Percentiles rank a stretch among this genome's conserved stretches.
Conservation (phyloP, 2,113 vertebrate genomes). For the Phrynosoma blainvillii region DNA sequence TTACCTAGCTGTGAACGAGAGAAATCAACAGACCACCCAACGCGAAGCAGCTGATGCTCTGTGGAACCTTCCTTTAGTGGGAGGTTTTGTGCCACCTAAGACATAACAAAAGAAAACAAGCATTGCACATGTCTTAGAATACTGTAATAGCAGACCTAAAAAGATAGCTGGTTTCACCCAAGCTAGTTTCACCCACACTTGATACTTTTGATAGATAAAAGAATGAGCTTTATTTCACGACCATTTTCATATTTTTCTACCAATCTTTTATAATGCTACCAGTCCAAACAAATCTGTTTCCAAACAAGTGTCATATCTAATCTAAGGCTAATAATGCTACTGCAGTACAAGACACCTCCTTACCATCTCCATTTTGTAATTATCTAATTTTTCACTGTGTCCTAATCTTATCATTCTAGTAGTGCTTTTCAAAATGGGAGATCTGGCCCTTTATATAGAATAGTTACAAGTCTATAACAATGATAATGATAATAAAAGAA, state of each 20-base stretch:
- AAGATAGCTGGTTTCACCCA: not conserved
- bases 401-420: too few species aligned
- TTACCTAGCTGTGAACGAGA: constrained; percentile 85
- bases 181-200: not conserved
- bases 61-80: constrained; percentile 66
- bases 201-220: not conserved
- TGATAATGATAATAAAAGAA: too few species aligned
- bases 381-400: not conserved
- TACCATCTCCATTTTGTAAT: not conserved
- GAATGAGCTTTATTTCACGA: not conserved
- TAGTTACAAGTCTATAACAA: not conserved
- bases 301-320: too few species aligned
- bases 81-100: constrained; percentile 79
- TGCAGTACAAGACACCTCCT: not conserved
- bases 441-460: too few species aligned
- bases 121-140: not conserved
- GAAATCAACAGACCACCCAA: constrained; percentile 85
- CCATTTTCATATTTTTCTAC: too few species aligned
- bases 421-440: too few species aligned
- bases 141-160: not conserved
- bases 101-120: constrained; percentile 23
- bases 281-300: not conserved
- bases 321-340: not conserved
- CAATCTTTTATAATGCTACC: not conserved
- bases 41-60: constrained; percentile 78